Evolutionary conservation across 2,797 vertebrate genomes (phyloP).

Genomic region (Prunella strophiata): DNA sequence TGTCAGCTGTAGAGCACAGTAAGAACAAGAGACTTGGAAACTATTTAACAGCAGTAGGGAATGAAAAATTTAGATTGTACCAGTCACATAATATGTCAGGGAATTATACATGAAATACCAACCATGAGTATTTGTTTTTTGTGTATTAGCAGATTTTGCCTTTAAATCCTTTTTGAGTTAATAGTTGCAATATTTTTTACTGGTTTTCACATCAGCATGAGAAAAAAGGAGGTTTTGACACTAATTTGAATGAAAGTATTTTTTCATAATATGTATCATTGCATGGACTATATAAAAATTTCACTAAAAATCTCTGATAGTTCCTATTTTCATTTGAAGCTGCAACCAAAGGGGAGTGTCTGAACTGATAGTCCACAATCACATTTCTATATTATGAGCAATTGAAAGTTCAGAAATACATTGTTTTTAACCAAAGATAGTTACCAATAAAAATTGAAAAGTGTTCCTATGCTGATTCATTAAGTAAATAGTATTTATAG

Average conservation of each 20-base stretch:
- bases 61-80: not conserved
- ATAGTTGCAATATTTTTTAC: not conserved
- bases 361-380: not conserved
- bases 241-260: not conserved
- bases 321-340: not conserved
- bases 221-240: not conserved
- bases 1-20: not conserved
- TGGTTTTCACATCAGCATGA: not conserved
- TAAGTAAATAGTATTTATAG: not conserved
- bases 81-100: not conserved
- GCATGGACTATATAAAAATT: not conserved
- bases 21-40: not conserved
- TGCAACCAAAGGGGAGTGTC: not conserved
- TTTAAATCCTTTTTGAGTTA: not conserved
- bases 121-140: not conserved
- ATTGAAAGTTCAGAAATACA: not conserved
- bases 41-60: not conserved
- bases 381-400: not conserved
- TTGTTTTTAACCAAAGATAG: not conserved
- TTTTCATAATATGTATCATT: not conserved
- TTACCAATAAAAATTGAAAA: not conserved
- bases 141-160: not conserved
- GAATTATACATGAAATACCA: not conserved
- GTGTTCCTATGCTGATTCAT: not conserved
- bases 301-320: not conserved